These are phyloP conservation scores for Amniataba percoides DNA, from an alignment of 2,797 vertebrate species.

Conservation along the genomic window DNA sequence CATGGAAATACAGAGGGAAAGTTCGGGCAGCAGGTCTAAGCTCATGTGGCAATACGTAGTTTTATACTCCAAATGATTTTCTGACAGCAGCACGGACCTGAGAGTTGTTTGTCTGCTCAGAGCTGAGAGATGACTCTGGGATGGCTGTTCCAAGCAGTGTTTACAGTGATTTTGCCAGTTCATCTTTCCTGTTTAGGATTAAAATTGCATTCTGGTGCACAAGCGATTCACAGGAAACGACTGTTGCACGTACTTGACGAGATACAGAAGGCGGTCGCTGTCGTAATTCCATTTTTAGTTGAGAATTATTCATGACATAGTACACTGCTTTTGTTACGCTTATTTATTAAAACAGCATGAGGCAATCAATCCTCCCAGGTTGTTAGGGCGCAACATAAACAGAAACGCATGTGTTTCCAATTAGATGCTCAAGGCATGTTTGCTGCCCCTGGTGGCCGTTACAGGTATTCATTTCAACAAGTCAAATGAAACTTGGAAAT, in stretches of 20 bases:
- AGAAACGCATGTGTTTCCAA: not conserved
- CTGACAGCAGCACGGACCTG: not conserved
- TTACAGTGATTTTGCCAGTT: too few species aligned
- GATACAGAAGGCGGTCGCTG: not conserved
- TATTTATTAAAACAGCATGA: not conserved
- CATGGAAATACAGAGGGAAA: slow-evolving; percentile 44
- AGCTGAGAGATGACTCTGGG: not conserved
- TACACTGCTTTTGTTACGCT: too few species aligned
- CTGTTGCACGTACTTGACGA: too few species aligned
- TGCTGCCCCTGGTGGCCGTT: slow-evolving; percentile 6
- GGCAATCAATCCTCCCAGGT: not conserved
- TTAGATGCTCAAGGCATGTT: not conserved
- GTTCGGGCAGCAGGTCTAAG: slow-evolving; percentile 19
- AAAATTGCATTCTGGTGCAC: not conserved
- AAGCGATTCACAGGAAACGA: not conserved
- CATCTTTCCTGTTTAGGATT: not conserved
- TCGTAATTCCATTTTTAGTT: not conserved
- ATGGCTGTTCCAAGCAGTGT: not conserved
- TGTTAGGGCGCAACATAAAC: not conserved
- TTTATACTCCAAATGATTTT: not conserved
- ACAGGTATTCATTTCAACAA: not conserved
- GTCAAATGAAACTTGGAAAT: not conserved
- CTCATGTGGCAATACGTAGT: not conserved
- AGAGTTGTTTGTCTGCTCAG: not conserved
- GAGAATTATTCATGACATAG: not conserved